Evolutionary conservation across 2,888 invertebrate species (phyloP).

Genomic region (Ligdia adustata): DNA sequence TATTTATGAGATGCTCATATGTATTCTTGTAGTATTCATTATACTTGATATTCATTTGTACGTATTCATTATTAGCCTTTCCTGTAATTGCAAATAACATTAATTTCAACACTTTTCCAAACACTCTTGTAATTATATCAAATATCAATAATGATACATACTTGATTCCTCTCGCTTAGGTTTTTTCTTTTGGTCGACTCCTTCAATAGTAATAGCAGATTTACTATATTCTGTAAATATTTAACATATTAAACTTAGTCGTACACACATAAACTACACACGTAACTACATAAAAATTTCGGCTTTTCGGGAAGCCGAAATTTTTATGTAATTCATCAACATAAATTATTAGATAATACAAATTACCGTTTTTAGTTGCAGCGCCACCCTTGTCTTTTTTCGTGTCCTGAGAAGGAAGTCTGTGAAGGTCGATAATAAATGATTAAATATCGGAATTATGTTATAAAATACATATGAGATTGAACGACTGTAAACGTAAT

Average conservation of each 20-base stretch:
- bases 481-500: too few relatives aligned
- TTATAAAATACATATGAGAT: too few relatives aligned
- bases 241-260: too few relatives aligned
- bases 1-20: conserved; percentile 63
- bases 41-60: conserved; percentile 62
- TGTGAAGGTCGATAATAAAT: too few relatives aligned
- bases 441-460: too few relatives aligned
- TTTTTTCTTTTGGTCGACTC: conserved; percentile 64
- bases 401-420: conserved; percentile 18
- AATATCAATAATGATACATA: conserved; percentile 41
- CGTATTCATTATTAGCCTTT: conserved; percentile 60
- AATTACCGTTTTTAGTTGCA: conserved; percentile 28
- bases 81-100: conserved; percentile 29
- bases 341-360: too few relatives aligned
- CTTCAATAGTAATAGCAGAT: conserved; percentile 45
- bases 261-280: too few relatives aligned
- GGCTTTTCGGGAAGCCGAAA: too few relatives aligned
- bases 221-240: conserved; percentile 47
- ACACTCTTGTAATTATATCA: too few relatives aligned
- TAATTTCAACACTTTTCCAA: too few relatives aligned
- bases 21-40: conserved; percentile 68
- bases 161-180: conserved; percentile 63
- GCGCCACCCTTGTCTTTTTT: conserved; percentile 41
- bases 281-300: too few relatives aligned
- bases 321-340: too few relatives aligned